Evolutionary conservation across 2,888 invertebrate genomes (phyloP), one percentile per base, ranked within the genome.

Genomic region (Pachydiplax longipennis): DNA sequence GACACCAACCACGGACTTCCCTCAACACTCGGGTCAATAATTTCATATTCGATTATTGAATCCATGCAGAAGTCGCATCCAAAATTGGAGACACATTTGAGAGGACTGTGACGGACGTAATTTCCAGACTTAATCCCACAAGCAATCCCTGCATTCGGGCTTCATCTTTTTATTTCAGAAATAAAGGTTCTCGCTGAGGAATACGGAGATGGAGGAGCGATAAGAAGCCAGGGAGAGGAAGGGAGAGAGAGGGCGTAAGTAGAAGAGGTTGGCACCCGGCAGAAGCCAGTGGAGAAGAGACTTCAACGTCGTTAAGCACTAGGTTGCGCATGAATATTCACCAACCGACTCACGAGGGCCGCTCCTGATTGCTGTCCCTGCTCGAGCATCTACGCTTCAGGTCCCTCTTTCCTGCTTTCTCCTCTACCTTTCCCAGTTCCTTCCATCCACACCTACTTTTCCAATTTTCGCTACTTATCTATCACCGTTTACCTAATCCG

Each of bases 271-370:
- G 22, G 40, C n/a, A 65, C n/a, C 61, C 37, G 61, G 61, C 61
- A 61, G 87, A 37, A 87, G 40, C 87, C 87, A 65, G 40, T 31
- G 87, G 87, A 61, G 87, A n/a, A 65, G 87, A 61, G 87, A 87
- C 87, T 87, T 87, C 61, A 87, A 87, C 61, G 87, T 87, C 61
- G 87, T 87, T 87, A 65, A 37, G 87, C 87, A 37, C 61, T 58
- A 65, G 87, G 87, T 61, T n/a, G 35, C 87, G 61, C 87, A 87
- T 87, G 87, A 87, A 87, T 87, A 87, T 87, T 87, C 87, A 87
- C 87, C 53, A 22, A 61, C 22, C 83, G 87, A 18, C 61, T 25
- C 3, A 37, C 61, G 87, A 87, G 37, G 73, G 87, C 87, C 87
- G 35, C 53, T 61, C n/a, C 37, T 65, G 87, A 87, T 61, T 83